Evolutionary conservation across 2,113 vertebrate genomes (phyloP).

Genomic region (Atrichornis clamosus): DNA sequence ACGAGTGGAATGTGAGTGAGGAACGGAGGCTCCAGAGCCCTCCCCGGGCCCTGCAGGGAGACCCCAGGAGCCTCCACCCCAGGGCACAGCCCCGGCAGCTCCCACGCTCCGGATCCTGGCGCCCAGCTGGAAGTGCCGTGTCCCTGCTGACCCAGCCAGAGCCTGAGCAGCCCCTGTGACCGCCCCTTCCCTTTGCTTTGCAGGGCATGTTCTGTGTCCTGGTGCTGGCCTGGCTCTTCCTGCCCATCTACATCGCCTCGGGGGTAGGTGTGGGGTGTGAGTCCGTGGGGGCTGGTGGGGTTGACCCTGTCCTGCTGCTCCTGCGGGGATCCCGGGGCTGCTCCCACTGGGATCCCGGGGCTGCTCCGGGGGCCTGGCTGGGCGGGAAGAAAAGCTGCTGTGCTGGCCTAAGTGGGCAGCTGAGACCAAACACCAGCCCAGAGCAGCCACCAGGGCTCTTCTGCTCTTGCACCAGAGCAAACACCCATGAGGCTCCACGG

Average conservation of each 20-base stretch:
- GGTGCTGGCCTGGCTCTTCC: conserved; percentile 91
- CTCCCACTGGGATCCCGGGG: no score
- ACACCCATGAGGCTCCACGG: accelerated
- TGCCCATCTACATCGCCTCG: conserved; percentile 92
- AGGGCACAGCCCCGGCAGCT: neutral
- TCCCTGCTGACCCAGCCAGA: neutral
- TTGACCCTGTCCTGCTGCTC: neutral
- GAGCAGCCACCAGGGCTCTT: neutral
- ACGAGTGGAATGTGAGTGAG: conserved; percentile 90
- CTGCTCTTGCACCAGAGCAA: neutral
- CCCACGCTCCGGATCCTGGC: neutral
- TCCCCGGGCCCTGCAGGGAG: neutral
- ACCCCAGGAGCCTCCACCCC: accelerated
- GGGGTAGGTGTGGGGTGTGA: conserved; percentile 75
- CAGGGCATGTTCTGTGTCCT: conserved; percentile 90
- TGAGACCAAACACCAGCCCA: neutral
- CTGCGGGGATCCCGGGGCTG: neutral
- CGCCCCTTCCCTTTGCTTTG: neutral
- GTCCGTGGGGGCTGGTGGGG: neutral
- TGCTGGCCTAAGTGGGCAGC: neutral
- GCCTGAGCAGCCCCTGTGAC: neutral
- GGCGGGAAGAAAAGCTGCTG: neutral
- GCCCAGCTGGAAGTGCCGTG: neutral
- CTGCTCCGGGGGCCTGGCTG: neutral
- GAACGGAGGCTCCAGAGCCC: accelerated